Conservation (phyloP, 1,140 invertebrate genomes). For the Tetranychus urticae region DNA sequence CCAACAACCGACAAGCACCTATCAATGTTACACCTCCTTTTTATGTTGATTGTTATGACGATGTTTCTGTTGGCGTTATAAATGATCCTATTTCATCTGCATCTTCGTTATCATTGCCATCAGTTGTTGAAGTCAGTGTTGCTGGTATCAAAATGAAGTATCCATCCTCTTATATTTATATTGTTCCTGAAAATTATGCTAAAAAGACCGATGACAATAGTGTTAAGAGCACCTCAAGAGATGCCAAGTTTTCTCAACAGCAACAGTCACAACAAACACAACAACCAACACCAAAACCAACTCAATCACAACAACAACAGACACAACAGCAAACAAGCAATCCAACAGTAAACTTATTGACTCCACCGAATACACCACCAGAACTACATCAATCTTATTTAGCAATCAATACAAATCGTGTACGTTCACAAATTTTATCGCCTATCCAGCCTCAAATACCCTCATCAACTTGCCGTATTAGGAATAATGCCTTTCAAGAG, state of each 20-base stretch:
- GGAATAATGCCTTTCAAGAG: not conserved
- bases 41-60: not conserved
- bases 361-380: not conserved
- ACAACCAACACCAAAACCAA: conserved; percentile 8
- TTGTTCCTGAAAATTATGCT: conserved; percentile 31
- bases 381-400: not conserved
- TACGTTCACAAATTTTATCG: not conserved
- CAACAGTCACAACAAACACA: not conserved
- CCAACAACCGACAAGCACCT: not conserved
- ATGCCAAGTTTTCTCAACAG: not conserved
- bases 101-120: not conserved
- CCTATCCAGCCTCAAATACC: not conserved
- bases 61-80: not conserved
- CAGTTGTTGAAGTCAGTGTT: conserved; percentile 16
- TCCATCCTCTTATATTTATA: conserved; percentile 71
- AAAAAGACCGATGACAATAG: not conserved
- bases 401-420: not conserved
- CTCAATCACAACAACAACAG: conserved; percentile 6
- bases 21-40: not conserved
- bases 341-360: not conserved
- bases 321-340: conserved; percentile 1
- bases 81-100: not conserved
- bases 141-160: conserved; percentile 80
- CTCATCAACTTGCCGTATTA: not conserved
- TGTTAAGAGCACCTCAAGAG: not conserved